A percentile compares a stretch with the other conserved stretches of the same genome.
Evolutionary conservation across 37 sponge, comb jelly and placozoan species (phyloP).

Genomic region (Ephydatia muelleri): DNA sequence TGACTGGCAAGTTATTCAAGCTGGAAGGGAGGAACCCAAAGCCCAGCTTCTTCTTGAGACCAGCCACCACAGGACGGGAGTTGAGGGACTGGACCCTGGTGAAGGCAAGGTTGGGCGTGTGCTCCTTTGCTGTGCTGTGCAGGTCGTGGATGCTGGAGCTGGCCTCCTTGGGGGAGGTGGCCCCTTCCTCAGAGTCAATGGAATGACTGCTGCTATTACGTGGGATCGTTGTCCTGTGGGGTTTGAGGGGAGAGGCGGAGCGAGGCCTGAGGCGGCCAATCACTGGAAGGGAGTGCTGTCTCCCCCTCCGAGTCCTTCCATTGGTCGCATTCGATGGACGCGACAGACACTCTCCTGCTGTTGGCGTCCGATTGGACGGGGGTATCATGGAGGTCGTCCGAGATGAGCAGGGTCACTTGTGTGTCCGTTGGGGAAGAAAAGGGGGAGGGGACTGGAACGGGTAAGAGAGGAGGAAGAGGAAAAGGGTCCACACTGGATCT

Average conservation of each 20-base stretch:
- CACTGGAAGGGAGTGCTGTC: not conserved
- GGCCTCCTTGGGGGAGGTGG: not conserved
- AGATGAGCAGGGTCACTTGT: not conserved
- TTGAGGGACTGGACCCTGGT: conserved; percentile 43
- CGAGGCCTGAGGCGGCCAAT: conserved; percentile 16
- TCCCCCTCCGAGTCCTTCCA: not conserved
- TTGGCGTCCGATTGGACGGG: not conserved
- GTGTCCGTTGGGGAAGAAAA: not conserved
- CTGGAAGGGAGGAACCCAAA: not conserved
- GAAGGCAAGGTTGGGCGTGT: conserved; percentile 19
- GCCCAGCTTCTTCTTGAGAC: conserved; percentile 41
- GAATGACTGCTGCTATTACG: not conserved
- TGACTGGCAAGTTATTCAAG: not conserved
- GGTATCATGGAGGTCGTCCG: not conserved
- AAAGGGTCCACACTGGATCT: not conserved
- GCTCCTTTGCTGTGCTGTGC: not conserved
- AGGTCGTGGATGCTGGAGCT: conserved; percentile 50
- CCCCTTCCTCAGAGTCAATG: not conserved
- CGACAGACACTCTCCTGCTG: not conserved
- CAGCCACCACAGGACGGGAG: conserved; percentile 32
- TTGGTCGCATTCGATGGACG: not conserved
- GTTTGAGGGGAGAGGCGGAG: conserved; percentile 45
- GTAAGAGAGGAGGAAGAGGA: not conserved
- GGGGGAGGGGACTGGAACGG: not conserved
- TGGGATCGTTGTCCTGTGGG: conserved; percentile 8